phyloP scores from a whole-genome alignment of 1,140 invertebrate species.

The Drosophila ambigua region DNA sequence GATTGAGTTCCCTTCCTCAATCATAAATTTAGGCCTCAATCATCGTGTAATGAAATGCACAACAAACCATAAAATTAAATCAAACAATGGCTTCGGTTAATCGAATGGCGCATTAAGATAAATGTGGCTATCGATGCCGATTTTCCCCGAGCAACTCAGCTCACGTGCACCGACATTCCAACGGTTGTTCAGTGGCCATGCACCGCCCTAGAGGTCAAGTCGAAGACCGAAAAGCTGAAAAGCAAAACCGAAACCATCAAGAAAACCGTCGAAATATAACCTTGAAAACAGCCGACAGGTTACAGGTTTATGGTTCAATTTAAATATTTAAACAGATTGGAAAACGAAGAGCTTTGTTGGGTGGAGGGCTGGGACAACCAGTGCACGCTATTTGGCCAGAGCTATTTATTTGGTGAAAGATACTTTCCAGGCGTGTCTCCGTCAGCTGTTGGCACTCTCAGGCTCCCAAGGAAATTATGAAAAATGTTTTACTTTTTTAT shows the following conservation, averaged over 20 bases:
- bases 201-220: constrained; percentile 54
- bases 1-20: constrained; percentile 28
- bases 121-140: constrained; percentile 9
- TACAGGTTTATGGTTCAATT: constrained; percentile 74
- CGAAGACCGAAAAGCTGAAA: constrained; percentile 20
- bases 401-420: constrained; percentile 3
- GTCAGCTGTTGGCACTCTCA: constrained; percentile 29
- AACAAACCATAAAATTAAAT: constrained; percentile 23
- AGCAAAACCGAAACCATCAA: constrained; percentile 7
- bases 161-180: constrained; percentile 56
- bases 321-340: constrained; percentile 68
- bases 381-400: constrained; percentile 24
- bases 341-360: not conserved
- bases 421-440: constrained; percentile 25
- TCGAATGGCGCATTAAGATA: constrained; percentile 26
- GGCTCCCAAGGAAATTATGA: constrained; percentile 19
- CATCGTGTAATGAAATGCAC: constrained; percentile 31
- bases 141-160: constrained; percentile 2
- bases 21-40: constrained; percentile 32
- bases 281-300: constrained; percentile 72
- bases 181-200: constrained; percentile 54
- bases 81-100: constrained; percentile 35
- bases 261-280: constrained; percentile 48
- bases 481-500: constrained; percentile 10
- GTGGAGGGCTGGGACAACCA: not conserved